phyloP scores from a whole-genome alignment of 2,888 invertebrate species.

The Drosophila demipolita region DNA sequence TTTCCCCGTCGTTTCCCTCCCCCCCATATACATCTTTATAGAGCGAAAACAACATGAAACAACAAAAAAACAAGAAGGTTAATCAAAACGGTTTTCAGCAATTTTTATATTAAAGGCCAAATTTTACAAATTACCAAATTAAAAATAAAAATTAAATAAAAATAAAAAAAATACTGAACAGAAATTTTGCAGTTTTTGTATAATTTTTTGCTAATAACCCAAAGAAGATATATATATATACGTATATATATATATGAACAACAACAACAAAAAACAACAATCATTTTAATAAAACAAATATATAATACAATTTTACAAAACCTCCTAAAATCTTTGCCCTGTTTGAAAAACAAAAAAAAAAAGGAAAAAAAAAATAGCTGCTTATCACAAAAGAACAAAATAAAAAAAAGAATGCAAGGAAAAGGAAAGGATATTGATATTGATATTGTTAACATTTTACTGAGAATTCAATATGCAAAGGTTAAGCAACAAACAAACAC shows the following conservation, averaged over 20 bases:
- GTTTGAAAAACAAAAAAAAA: conserved; percentile 50
- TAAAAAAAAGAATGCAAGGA: conserved; percentile 26
- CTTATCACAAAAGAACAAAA: conserved; percentile 41
- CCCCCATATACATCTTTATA: conserved; percentile 41
- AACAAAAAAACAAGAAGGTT: conserved; percentile 50
- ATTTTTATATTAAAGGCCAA: conserved; percentile 78
- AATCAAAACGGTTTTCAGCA: conserved; percentile 77
- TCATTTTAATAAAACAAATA: conserved; percentile 53
- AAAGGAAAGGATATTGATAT: conserved; percentile 15
- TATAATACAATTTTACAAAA: conserved; percentile 69
- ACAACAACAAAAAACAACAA: conserved; percentile 44
- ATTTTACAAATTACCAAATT: conserved; percentile 64
- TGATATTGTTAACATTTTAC: conserved; percentile 61
- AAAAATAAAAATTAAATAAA: conserved; percentile 31
- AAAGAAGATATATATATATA: conserved; percentile 60
- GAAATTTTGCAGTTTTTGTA: conserved; percentile 61
- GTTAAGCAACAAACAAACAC: conserved; percentile 27
- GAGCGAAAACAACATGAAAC: conserved; percentile 21
- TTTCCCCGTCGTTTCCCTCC: conserved; percentile 4
- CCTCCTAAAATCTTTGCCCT: conserved; percentile 47
- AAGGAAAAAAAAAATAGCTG: conserved; percentile 35
- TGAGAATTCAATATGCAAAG: conserved; percentile 46
- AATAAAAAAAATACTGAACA: conserved; percentile 11
- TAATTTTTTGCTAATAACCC: conserved; percentile 75
- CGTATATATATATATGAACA: conserved; percentile 4